These are phyloP conservation scores for Laothoe populi DNA, from an alignment of 2,888 invertebrate genomes.

Conservation along the genomic window DNA sequence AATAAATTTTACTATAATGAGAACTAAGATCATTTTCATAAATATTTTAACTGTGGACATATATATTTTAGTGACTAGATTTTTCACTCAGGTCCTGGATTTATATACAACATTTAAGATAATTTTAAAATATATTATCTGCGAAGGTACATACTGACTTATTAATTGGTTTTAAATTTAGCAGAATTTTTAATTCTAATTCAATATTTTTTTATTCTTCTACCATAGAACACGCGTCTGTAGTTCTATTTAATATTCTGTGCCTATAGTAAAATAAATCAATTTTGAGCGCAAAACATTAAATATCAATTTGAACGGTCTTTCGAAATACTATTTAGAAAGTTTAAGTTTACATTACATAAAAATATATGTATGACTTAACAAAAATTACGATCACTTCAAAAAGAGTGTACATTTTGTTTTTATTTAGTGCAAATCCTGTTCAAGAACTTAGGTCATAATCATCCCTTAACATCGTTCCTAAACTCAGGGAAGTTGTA, in stretches of 20 bases:
- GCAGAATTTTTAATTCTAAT: neutral
- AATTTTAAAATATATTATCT: too few relatives aligned
- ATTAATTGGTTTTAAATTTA: neutral
- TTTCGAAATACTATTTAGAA: too few relatives aligned
- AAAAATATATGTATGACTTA: neutral
- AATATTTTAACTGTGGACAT: neutral
- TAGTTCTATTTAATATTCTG: too few relatives aligned
- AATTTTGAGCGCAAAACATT: too few relatives aligned
- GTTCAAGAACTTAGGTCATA: slow-evolving; percentile 1
- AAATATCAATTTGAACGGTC: too few relatives aligned
- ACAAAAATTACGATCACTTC: neutral
- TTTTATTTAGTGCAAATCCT: slow-evolving; percentile 4
- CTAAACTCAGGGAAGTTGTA: slow-evolving; percentile 27
- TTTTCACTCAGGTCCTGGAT: too few relatives aligned
- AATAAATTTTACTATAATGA: neutral
- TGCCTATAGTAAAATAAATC: too few relatives aligned
- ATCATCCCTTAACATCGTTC: slow-evolving; percentile 10
- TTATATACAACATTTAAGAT: too few relatives aligned
- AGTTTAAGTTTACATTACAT: too few relatives aligned
- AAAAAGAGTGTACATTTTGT: neutral
- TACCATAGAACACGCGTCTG: too few relatives aligned
- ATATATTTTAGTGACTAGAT: too few relatives aligned
- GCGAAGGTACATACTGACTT: neutral
- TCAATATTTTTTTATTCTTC: too few relatives aligned
- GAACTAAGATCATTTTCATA: neutral